Conservation (phyloP, 2,797 vertebrate species). For the Lutjanus argentimaculatus region DNA sequence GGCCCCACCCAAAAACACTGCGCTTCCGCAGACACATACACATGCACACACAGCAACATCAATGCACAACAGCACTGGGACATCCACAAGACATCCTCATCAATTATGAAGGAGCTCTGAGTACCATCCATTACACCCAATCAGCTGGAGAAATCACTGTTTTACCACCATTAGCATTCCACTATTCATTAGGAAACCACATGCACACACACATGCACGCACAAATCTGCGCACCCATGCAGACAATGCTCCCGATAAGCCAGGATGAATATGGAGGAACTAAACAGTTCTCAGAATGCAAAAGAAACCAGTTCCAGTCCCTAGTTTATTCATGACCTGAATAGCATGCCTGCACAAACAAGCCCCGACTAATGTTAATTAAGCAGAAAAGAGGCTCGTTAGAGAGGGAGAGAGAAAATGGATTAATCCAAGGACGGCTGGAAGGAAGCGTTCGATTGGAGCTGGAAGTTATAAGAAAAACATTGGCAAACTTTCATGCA, state of each 20-base stretch:
- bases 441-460: constrained; percentile 62
- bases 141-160: constrained; percentile 83
- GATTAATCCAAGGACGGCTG: constrained; percentile 69
- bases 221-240: constrained; percentile 31
- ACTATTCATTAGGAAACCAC: constrained; percentile 76
- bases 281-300: constrained; percentile 72
- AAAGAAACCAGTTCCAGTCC: constrained; percentile 76
- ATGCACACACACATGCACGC: constrained; percentile 34
- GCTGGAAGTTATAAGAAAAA: constrained; percentile 39
- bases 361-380: constrained; percentile 82
- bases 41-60: constrained; percentile 13
- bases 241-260: constrained; percentile 66
- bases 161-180: constrained; percentile 80
- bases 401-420: constrained; percentile 63
- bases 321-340: constrained; percentile 85
- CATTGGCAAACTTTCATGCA: constrained; percentile 45
- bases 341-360: constrained; percentile 81
- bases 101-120: constrained; percentile 85
- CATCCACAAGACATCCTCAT: constrained; percentile 78
- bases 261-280: constrained; percentile 71
- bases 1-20: constrained; percentile 63
- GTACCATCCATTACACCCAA: constrained; percentile 83
- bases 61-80: constrained; percentile 66
- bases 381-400: constrained; percentile 74
- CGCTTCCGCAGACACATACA: constrained; percentile 1